Evolutionary conservation across 2,797 vertebrate species (phyloP).

Genomic region (Periophthalmus magnuspinnatus): DNA sequence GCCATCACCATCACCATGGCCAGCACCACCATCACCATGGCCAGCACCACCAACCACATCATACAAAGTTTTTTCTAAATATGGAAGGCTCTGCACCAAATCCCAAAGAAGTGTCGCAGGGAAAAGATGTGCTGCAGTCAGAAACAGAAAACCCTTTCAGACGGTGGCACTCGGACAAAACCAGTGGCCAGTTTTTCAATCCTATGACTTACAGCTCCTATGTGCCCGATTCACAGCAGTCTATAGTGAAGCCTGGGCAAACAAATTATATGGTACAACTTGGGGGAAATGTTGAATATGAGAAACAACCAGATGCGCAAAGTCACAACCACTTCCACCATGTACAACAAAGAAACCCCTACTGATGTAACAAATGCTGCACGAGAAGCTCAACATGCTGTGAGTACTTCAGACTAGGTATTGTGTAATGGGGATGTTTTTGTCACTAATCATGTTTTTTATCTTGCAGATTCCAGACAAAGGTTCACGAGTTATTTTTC

Average conservation of each 20-base stretch:
- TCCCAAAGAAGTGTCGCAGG: background rate
- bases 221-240: background rate
- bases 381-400: background rate
- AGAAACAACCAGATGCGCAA: background rate
- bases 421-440: background rate
- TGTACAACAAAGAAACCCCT: background rate
- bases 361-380: background rate
- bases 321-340: background rate
- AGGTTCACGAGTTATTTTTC: background rate
- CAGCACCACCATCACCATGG: no score
- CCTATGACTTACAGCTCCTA: background rate
- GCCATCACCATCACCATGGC: no score
- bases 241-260: background rate
- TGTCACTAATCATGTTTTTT: background rate
- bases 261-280: background rate
- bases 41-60: no score
- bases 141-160: no score
- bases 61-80: conserved; percentile 15
- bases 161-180: no score
- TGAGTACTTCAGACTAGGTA: background rate
- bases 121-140: no score
- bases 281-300: background rate
- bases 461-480: background rate
- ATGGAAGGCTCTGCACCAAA: background rate
- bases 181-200: background rate